phyloP scores from a whole-genome alignment of 2,888 invertebrate genomes.

The Drosophila anomalata region DNA sequence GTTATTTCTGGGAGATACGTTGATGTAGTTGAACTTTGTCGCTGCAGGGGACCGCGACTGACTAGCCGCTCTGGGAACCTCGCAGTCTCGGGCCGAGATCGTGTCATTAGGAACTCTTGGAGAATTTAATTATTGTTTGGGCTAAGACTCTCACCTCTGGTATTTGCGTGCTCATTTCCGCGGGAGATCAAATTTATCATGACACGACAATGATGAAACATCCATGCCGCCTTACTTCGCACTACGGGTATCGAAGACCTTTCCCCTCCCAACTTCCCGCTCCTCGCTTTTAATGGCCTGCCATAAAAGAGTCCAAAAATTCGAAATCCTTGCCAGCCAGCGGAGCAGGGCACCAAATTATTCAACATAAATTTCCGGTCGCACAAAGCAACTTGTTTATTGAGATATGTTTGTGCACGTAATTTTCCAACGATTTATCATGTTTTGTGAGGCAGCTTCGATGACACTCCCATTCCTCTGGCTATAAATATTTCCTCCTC shows the following conservation, averaged over 20 bases:
- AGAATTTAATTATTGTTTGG: slow-evolving; percentile 24
- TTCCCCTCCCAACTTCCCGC: background rate
- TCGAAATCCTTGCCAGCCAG: slow-evolving; percentile 50
- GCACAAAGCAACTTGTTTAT: slow-evolving; percentile 27
- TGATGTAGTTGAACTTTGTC: slow-evolving; percentile 39
- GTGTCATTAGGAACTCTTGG: slow-evolving; percentile 19
- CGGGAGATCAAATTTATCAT: slow-evolving; percentile 69
- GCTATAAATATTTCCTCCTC: slow-evolving; percentile 75
- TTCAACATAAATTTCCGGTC: slow-evolving; percentile 74
- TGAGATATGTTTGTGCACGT: slow-evolving; percentile 72
- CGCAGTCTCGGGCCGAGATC: background rate
- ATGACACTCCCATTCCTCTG: slow-evolving; percentile 59
- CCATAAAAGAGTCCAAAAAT: slow-evolving; percentile 58
- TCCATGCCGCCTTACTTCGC: slow-evolving; percentile 48
- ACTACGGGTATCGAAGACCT: slow-evolving; percentile 33
- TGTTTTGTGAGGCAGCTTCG: slow-evolving; percentile 70
- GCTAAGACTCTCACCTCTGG: slow-evolving; percentile 27
- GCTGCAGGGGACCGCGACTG: slow-evolving; percentile 32
- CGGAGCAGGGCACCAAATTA: slow-evolving; percentile 71
- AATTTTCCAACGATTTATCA: slow-evolving; percentile 76
- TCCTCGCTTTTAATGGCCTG: slow-evolving; percentile 50
- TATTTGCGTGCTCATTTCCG: slow-evolving; percentile 71
- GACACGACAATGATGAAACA: slow-evolving; percentile 71
- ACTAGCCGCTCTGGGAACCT: slow-evolving; percentile 20
- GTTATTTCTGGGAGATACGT: slow-evolving; percentile 3